phyloP scores from a whole-genome alignment of 2,888 invertebrate species.

The Enchytraeus crypticus region DNA sequence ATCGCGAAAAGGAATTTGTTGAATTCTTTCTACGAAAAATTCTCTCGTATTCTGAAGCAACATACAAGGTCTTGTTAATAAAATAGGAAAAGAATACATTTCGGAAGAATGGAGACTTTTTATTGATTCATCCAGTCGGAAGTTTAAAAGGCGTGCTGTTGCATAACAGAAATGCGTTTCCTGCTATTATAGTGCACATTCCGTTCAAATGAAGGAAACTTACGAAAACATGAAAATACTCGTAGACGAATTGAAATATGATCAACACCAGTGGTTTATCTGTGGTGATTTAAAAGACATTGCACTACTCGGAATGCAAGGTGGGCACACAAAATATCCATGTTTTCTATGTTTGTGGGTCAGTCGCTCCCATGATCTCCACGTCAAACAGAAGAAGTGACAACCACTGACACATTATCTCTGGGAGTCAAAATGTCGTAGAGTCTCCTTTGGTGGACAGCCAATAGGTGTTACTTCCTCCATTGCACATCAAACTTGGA shows the following conservation, averaged over 20 bases:
- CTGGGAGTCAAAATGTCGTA: background rate
- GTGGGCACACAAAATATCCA: background rate
- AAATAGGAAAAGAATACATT: background rate
- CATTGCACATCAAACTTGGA: background rate
- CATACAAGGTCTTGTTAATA: background rate
- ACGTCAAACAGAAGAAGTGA: background rate
- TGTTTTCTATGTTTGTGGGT: background rate
- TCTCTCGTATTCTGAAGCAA: background rate
- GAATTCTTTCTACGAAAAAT: background rate
- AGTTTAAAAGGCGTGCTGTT: background rate
- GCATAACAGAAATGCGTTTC: background rate
- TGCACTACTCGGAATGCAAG: too few species aligned
- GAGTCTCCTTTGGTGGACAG: background rate
- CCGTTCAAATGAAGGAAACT: background rate
- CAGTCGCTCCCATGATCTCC: background rate
- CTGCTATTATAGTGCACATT: background rate
- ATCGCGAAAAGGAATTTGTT: background rate
- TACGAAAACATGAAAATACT: background rate
- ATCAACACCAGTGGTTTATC: too few species aligned
- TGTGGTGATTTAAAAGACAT: too few species aligned
- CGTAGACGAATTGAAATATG: background rate
- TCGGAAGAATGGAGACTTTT: background rate
- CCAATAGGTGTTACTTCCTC: background rate
- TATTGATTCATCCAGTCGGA: background rate
- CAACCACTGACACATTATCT: background rate